A percentile compares a stretch with the other conserved stretches of the same genome.
These are phyloP conservation scores for Nothocercus julius DNA, from an alignment of 2,113 vertebrate genomes.

Conservation along the genomic window DNA sequence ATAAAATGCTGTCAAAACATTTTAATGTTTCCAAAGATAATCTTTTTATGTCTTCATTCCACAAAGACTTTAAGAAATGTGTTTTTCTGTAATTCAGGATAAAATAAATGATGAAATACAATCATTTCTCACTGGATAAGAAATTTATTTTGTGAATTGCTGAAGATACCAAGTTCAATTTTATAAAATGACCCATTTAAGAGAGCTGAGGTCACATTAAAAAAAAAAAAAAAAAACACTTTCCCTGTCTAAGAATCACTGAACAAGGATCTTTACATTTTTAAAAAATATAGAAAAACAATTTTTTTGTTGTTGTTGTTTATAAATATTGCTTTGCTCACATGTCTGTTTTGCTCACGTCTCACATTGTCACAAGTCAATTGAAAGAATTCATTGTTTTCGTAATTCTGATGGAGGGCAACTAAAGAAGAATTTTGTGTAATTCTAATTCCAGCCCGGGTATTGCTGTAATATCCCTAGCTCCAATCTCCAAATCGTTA, in stretches of 20 bases:
- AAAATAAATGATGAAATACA: constrained; percentile 11
- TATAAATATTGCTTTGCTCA: neutral
- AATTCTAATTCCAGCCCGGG: neutral
- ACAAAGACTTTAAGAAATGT: neutral
- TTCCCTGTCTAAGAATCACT: neutral
- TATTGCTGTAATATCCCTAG: neutral
- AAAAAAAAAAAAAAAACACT: neutral
- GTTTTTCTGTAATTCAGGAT: constrained; percentile 25
- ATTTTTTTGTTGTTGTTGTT: neutral
- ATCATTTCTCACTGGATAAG: neutral
- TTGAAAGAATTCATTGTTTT: neutral
- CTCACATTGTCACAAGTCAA: too few relatives aligned
- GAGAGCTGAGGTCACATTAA: neutral
- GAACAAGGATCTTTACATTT: accelerated
- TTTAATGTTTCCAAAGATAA: neutral
- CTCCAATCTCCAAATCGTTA: neutral
- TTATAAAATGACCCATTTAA: neutral
- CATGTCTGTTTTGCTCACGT: too few relatives aligned
- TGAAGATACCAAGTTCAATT: neutral
- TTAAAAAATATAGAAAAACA: neutral
- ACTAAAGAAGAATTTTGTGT: neutral
- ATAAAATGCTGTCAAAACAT: constrained; percentile 39
- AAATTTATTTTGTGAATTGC: neutral
- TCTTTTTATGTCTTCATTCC: neutral
- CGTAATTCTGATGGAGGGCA: neutral